Percentiles rank a stretch among this genome's conserved stretches.
Evolutionary conservation across 2,888 invertebrate species (phyloP).

Genomic region (Diarsia dahlii): DNA sequence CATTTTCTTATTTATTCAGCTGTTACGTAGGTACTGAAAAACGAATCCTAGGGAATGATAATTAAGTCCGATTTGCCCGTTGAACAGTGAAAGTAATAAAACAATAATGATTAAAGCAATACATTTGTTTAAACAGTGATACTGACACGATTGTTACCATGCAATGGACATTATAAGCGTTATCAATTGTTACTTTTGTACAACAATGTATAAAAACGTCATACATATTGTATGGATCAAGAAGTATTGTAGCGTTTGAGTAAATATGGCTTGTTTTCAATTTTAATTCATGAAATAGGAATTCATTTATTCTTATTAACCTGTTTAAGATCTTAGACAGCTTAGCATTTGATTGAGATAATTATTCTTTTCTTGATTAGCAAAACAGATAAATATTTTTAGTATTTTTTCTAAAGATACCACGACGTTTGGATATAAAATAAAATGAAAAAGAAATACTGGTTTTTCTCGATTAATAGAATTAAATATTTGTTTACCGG

Average conservation of each 20-base stretch:
- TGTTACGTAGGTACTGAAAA: not conserved
- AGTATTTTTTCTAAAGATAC: not conserved
- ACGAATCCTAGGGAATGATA: not conserved
- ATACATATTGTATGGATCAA: not conserved
- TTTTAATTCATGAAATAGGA: not conserved
- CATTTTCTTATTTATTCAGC: conserved; percentile 3
- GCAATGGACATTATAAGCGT: conserved; percentile 17
- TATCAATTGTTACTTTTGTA: conserved; percentile 20
- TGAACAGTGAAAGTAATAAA: conserved; percentile 33
- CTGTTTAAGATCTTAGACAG: not conserved
- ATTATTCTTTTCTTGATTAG: not conserved
- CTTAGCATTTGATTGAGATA: not conserved
- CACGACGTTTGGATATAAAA: not conserved
- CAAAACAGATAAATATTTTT: not conserved
- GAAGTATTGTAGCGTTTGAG: not conserved
- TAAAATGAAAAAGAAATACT: not conserved
- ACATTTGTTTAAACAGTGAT: conserved; percentile 46
- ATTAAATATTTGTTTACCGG: not conserved
- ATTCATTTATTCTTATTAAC: not conserved
- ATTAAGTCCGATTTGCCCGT: conserved; percentile 5
- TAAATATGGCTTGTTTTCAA: not conserved
- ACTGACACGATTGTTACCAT: conserved; percentile 35
- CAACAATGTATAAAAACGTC: conserved; percentile 5
- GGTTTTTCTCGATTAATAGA: not conserved
- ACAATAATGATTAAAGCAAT: conserved; percentile 40